These are phyloP conservation scores for Odontamblyopus rebecca DNA, from an alignment of 2,797 vertebrate genomes.

Conservation along the genomic window DNA sequence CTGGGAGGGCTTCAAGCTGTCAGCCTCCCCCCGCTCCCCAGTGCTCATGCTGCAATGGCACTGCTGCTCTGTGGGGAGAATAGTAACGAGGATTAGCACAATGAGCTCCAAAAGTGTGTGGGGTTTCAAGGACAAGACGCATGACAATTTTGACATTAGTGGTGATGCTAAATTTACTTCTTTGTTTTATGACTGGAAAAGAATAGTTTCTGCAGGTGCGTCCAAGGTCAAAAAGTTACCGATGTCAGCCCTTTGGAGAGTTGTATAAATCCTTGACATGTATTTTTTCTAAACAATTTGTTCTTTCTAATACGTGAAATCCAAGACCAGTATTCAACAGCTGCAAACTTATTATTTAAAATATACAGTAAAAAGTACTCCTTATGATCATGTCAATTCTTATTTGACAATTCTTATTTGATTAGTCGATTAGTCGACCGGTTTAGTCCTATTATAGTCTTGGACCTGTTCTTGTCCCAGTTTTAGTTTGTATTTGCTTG, in stretches of 20 bases:
- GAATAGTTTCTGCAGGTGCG: neutral
- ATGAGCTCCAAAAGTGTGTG: too few relatives aligned
- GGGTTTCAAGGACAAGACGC: neutral
- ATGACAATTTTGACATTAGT: neutral
- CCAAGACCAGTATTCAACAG: neutral
- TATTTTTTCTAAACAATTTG: too few relatives aligned
- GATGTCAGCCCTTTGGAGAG: neutral
- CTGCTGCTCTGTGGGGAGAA: constrained; percentile 45
- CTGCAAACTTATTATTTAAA: too few relatives aligned
- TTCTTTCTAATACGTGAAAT: too few relatives aligned
- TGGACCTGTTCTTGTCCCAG: neutral
- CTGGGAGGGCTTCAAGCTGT: constrained; percentile 21
- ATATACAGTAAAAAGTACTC: too few relatives aligned
- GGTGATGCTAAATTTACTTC: neutral
- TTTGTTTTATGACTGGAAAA: neutral
- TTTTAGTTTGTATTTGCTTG: neutral
- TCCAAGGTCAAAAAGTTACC: neutral
- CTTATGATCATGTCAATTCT: too few relatives aligned
- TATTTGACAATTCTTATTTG: too few relatives aligned
- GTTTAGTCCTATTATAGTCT: neutral
- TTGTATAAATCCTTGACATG: too few relatives aligned
- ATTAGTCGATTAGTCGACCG: too few relatives aligned
- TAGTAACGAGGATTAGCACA: neutral
- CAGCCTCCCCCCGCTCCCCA: constrained; percentile 50
- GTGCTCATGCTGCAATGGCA: constrained; percentile 36